phyloP scores from a whole-genome alignment of 1,140 invertebrate species.

The Drosophila santomea region DNA sequence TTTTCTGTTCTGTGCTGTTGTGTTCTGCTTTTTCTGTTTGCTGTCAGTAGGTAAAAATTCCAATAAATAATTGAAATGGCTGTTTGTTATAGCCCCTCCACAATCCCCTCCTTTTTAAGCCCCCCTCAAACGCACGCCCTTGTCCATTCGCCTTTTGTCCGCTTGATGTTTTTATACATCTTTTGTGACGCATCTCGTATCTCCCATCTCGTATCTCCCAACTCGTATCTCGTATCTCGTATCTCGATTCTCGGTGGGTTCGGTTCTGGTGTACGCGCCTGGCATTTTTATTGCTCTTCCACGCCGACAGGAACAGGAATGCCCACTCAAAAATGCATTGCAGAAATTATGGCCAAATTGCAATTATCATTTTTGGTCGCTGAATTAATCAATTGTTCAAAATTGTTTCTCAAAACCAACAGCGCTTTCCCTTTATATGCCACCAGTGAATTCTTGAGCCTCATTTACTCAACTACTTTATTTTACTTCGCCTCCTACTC shows the following conservation, averaged over 20 bases:
- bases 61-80: slow-evolving; percentile 82
- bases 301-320: neutral
- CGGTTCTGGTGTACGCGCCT: slow-evolving; percentile 23
- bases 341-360: slow-evolving; percentile 42
- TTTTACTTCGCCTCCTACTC: too few species aligned
- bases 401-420: neutral
- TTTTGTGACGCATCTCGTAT: slow-evolving; percentile 42
- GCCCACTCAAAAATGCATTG: slow-evolving; percentile 16
- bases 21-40: slow-evolving; percentile 72
- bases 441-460: neutral
- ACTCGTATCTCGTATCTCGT: too few species aligned
- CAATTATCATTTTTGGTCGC: slow-evolving; percentile 32
- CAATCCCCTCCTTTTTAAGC: neutral
- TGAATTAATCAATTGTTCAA: slow-evolving; percentile 43
- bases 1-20: neutral
- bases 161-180: slow-evolving; percentile 51
- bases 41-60: slow-evolving; percentile 82
- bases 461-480: neutral
- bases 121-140: neutral
- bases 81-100: slow-evolving; percentile 55
- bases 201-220: slow-evolving; percentile 7
- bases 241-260: slow-evolving; percentile 11
- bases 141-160: slow-evolving; percentile 46
- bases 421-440: neutral
- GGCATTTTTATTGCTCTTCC: slow-evolving; percentile 62